phyloP scores from a whole-genome alignment of 2,888 invertebrate genomes.

The Campoplex nolae region DNA sequence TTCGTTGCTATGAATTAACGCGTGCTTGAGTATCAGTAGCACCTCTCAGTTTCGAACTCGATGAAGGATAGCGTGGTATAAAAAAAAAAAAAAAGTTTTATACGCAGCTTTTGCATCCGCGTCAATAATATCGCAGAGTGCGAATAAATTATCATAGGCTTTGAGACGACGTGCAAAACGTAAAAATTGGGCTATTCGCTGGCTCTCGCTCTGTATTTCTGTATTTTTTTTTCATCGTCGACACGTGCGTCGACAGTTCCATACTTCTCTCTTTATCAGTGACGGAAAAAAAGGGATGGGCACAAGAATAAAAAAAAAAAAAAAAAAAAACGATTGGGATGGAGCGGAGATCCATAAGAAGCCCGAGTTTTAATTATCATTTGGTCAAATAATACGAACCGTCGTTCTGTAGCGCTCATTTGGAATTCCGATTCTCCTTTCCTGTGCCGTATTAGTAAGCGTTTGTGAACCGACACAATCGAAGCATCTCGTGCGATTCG shows the following conservation, averaged over 20 bases:
- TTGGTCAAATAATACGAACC: not conserved
- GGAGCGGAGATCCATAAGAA: not conserved
- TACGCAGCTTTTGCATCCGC: not conserved
- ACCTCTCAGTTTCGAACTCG: not conserved
- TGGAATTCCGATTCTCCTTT: not conserved
- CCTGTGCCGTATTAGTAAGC: not conserved
- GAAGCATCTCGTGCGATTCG: not conserved
- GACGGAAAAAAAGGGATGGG: not conserved
- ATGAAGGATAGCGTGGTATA: not conserved
- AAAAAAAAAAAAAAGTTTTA: not conserved
- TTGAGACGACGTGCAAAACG: conserved; percentile 27
- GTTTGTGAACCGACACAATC: not conserved
- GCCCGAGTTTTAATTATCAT: not conserved
- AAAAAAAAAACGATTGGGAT: not conserved
- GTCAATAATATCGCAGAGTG: conserved; percentile 2
- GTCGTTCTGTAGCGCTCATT: not conserved
- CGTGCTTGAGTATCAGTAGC: not conserved
- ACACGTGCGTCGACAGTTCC: not conserved
- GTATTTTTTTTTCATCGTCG: not conserved
- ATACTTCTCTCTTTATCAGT: not conserved
- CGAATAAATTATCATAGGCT: conserved; percentile 51
- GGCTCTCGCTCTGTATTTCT: not conserved
- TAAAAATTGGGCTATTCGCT: conserved; percentile 24
- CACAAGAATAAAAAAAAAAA: not conserved
- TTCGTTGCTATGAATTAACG: not conserved